Evolutionary conservation across 2,888 invertebrate species (phyloP).

Genomic region (Sesamia inferens): DNA sequence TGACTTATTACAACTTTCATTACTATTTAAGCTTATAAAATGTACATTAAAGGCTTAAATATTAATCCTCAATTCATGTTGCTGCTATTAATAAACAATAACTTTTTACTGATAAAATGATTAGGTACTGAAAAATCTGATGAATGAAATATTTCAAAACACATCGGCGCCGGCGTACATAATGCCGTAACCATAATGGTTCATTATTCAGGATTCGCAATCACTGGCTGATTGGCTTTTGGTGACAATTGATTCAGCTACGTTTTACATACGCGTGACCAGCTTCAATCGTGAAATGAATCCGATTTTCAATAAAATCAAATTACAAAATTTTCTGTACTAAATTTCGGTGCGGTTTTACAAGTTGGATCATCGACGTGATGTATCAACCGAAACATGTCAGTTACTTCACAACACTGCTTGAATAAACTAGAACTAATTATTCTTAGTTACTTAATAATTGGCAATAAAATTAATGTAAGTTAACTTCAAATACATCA

Average conservation of each 20-base stretch:
- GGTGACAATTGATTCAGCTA: constrained; percentile 58
- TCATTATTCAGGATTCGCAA: constrained; percentile 65
- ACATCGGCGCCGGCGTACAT: neutral
- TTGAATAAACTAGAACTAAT: neutral
- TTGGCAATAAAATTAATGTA: neutral
- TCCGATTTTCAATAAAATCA: constrained; percentile 55
- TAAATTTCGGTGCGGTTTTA: constrained; percentile 35
- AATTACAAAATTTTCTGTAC: constrained; percentile 31
- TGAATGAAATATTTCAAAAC: constrained; percentile 12
- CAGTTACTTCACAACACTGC: neutral
- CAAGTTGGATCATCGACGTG: neutral
- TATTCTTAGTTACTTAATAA: neutral
- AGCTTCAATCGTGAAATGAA: constrained; percentile 44
- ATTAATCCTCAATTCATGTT: neutral
- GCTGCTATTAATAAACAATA: neutral
- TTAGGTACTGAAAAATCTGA: neutral
- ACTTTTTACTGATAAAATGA: neutral
- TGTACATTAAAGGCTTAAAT: neutral
- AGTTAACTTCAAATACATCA: too few relatives aligned
- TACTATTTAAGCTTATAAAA: neutral
- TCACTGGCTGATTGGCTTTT: constrained; percentile 66
- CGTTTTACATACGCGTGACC: constrained; percentile 56
- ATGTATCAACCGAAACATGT: neutral
- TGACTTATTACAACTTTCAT: neutral
- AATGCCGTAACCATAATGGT: constrained; percentile 51